Evolutionary conservation across 1,140 invertebrate genomes (phyloP), one percentile per base, ranked within the genome.

Genomic region (Drosophila teissieri): DNA sequence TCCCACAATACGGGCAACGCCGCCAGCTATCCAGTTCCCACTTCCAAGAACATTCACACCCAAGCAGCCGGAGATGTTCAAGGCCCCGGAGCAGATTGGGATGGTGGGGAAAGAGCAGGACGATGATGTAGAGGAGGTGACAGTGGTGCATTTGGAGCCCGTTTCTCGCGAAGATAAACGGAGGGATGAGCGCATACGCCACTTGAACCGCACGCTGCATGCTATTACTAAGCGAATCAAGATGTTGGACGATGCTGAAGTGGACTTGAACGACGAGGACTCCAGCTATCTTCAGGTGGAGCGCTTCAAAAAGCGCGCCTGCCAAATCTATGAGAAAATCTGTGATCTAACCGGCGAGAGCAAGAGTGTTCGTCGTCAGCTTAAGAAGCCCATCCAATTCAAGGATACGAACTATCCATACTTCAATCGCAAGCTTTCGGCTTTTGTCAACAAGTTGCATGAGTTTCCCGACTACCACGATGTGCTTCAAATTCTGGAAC

Each of bases 381-480:
- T 91, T 22, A 93, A 90, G 65, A 92, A 81, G 83, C 93, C 77
- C 83, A 93, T 92, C 34, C 91, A 78, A 27, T 94, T 85, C 63
- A 81, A 76, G 51, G 92, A 68, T 80, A 93, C 85, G n/a, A 78
- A 68, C 80, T 94, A 92, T 79, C 78, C 91, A 19, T 78, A 92
- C 58, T 93, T 95, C 2, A 94, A 95, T 90, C 89, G 93, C 42
- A 94, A 93, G 1, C 92, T 95, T 4, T 91, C 93, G 61, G 84
- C 93, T 65, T 93, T 94, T 92, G 90, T 93, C 37, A 86, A 93
- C 80, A 91, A 92, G 60, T 88, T 93, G 91, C 57, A 89, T 61
- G 72, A 77, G 31, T 94, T 95, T 77, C 94, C 94, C 2, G 94
- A 94, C 74, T 95, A 94, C 80, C 78, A 82, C n/a, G 94, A 95